A percentile compares a stretch with the other conserved stretches of the same genome.
phyloP scores from a whole-genome alignment of 2,113 vertebrate species.

The Murina feae region DNA sequence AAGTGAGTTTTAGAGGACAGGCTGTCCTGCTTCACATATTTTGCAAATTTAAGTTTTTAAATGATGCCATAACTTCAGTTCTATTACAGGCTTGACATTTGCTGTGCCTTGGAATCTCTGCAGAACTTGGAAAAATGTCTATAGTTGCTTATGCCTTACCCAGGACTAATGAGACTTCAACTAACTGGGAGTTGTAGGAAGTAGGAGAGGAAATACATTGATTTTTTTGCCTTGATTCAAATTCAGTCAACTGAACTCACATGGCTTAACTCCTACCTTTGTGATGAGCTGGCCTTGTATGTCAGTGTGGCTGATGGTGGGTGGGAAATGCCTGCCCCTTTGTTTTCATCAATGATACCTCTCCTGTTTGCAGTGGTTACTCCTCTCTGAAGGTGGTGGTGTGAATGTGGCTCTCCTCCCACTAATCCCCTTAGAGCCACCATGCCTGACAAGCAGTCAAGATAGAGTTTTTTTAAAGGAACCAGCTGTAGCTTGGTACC shows the following conservation, averaged over 20 bases:
- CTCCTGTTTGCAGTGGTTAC: background rate
- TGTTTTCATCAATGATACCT: constrained; percentile 15
- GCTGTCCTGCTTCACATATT: background rate
- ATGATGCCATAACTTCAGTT: background rate
- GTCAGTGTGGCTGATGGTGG: background rate
- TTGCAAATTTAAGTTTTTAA: background rate
- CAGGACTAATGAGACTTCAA: background rate
- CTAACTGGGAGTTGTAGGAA: background rate
- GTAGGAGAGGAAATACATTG: background rate
- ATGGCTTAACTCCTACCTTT: background rate
- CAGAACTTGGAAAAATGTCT: background rate
- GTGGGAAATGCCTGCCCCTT: background rate
- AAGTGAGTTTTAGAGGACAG: background rate
- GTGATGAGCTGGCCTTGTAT: background rate
- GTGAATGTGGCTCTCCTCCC: background rate
- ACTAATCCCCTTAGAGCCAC: background rate
- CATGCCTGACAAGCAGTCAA: constrained; percentile 23
- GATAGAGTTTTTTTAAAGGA: constrained; percentile 30
- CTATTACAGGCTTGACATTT: background rate
- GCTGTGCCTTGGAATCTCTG: background rate
- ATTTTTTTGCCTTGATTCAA: constrained; percentile 9
- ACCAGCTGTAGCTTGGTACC: background rate
- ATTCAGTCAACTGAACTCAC: background rate
- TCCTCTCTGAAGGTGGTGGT: background rate
- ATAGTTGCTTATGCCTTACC: background rate